Evolutionary conservation across 2,113 vertebrate genomes (phyloP).

Genomic region (Pteruthius melanotis): DNA sequence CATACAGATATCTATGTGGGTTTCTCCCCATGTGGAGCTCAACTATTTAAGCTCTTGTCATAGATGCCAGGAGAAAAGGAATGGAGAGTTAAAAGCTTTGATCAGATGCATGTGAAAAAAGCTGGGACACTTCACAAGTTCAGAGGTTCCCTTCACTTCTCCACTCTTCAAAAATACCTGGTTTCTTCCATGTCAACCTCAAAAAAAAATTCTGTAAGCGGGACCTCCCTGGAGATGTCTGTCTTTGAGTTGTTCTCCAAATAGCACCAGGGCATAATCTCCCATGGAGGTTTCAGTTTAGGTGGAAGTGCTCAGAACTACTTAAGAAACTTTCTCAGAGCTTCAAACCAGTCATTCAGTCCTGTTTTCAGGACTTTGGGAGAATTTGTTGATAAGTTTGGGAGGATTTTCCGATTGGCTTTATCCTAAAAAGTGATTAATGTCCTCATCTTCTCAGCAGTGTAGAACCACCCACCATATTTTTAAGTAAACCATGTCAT

Average conservation of each 20-base stretch:
- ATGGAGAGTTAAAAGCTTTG: constrained; percentile 30
- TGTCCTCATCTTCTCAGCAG: not conserved
- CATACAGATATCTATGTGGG: not conserved
- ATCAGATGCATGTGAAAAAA: not conserved
- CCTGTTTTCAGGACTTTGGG: not conserved
- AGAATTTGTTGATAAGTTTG: not conserved
- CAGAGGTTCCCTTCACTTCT: constrained; percentile 1
- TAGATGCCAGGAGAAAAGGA: not conserved
- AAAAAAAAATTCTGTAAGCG: not conserved
- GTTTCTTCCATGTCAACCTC: not conserved
- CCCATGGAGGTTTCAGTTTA: not conserved
- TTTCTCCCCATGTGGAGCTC: not conserved
- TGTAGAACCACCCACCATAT: not conserved
- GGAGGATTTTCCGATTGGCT: not conserved
- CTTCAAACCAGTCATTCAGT: not conserved
- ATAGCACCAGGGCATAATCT: not conserved
- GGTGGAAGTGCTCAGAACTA: not conserved
- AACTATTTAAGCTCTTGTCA: constrained; percentile 54
- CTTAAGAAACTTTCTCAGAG: not conserved
- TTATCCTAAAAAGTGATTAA: not conserved
- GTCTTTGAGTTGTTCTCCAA: not conserved
- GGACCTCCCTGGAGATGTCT: not conserved
- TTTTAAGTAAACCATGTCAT: not conserved
- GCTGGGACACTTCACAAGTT: not conserved
- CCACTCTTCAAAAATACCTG: not conserved